These are phyloP conservation scores for Limnephilus auricula DNA, from an alignment of 2,888 invertebrate genomes.

Conservation along the genomic window DNA sequence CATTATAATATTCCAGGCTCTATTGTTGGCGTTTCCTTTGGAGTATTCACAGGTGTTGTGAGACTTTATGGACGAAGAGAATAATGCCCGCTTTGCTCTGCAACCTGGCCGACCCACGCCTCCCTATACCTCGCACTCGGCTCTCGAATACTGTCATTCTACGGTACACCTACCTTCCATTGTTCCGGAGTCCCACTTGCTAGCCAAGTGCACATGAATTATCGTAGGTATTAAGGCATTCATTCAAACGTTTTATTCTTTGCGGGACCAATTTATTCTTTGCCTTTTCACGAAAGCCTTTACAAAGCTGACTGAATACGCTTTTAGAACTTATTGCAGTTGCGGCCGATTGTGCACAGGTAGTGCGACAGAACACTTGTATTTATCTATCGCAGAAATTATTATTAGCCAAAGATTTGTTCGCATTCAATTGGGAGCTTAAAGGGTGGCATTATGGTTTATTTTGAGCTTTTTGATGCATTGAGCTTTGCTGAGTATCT, in stretches of 20 bases:
- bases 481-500: background rate
- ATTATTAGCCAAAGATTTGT: background rate
- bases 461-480: background rate
- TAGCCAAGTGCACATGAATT: background rate
- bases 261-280: background rate
- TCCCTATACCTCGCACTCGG: background rate
- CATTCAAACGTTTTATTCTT: background rate
- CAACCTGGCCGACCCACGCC: conserved; percentile 19
- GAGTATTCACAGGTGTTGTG: conserved; percentile 9
- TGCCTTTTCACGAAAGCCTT: background rate
- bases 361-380: background rate
- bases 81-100: background rate
- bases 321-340: background rate
- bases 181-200: background rate
- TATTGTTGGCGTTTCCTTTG: conserved; percentile 24
- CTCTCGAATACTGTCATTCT: background rate
- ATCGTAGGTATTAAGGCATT: background rate
- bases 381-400: background rate
- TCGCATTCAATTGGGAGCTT: background rate
- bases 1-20: background rate
- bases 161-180: background rate
- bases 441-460: background rate
- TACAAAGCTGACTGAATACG: background rate
- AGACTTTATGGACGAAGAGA: background rate
- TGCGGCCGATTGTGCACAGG: background rate